phyloP scores from a whole-genome alignment of 1,140 invertebrate species.

The Latrodectus geometricus region DNA sequence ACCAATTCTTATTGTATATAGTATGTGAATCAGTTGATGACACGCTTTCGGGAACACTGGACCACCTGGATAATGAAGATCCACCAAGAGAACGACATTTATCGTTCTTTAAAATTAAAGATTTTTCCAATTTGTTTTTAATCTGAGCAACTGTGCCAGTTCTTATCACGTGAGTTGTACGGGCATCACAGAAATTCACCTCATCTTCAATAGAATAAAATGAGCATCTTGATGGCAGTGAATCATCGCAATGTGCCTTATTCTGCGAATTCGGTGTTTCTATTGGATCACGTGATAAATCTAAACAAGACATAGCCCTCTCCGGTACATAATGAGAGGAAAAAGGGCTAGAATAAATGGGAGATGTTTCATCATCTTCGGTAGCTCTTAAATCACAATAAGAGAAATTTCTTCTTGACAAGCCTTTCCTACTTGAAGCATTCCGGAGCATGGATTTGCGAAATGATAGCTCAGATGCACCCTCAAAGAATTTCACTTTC shows the following conservation, averaged over 20 bases:
- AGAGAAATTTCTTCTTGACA: slow-evolving; percentile 28
- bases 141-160: slow-evolving; percentile 40
- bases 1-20: background rate
- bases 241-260: background rate
- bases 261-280: background rate
- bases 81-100: background rate
- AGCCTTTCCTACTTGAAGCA: background rate
- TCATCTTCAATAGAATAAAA: slow-evolving; percentile 8
- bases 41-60: slow-evolving; percentile 24
- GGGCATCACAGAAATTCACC: background rate
- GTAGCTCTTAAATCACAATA: slow-evolving; percentile 37
- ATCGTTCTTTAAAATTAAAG: background rate
- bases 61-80: slow-evolving; percentile 6
- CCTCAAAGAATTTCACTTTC: slow-evolving; percentile 38
- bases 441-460: background rate
- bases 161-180: background rate
- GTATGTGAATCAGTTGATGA: background rate
- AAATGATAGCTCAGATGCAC: background rate
- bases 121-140: slow-evolving; percentile 30
- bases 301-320: slow-evolving; percentile 66
- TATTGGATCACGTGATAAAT: slow-evolving; percentile 55
- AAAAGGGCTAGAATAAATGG: slow-evolving; percentile 60
- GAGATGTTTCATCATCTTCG: background rate
- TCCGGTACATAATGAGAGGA: slow-evolving; percentile 65
- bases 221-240: slow-evolving; percentile 14